Evolutionary conservation across 1,140 invertebrate genomes (phyloP).

Genomic region (Lepidurus apus): DNA sequence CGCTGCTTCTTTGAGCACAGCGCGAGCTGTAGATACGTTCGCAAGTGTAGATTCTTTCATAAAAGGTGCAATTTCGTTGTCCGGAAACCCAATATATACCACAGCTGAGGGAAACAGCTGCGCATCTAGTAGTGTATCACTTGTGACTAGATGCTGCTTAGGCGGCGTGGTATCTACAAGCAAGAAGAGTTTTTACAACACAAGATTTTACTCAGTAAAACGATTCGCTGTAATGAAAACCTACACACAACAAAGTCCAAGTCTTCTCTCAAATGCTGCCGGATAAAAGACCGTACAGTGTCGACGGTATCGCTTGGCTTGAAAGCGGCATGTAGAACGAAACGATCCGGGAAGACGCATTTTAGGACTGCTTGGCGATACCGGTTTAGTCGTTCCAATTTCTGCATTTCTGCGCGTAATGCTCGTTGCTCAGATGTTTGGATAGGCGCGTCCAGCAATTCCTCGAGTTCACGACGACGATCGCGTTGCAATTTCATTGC

Average conservation of each 20-base stretch:
- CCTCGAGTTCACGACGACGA: not conserved
- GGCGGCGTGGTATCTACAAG: not conserved
- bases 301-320: slow-evolving; percentile 12
- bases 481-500: not conserved
- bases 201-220: not conserved
- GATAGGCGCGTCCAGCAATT: not conserved
- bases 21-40: not conserved
- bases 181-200: not conserved
- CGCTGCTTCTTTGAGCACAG: slow-evolving; percentile 6
- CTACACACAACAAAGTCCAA: not conserved
- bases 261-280: not conserved
- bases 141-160: not conserved
- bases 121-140: not conserved
- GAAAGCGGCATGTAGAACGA: not conserved
- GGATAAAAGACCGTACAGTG: not conserved
- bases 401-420: not conserved
- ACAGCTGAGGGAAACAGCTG: not conserved
- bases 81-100: not conserved
- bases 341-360: not conserved
- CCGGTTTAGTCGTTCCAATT: not conserved
- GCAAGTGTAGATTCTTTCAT: not conserved
- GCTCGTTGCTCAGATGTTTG: not conserved
- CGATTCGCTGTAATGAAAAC: not conserved
- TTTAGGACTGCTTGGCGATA: not conserved
- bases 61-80: not conserved